Conservation (phyloP, 2,113 vertebrate genomes). For the Phoenicopterus ruber region DNA sequence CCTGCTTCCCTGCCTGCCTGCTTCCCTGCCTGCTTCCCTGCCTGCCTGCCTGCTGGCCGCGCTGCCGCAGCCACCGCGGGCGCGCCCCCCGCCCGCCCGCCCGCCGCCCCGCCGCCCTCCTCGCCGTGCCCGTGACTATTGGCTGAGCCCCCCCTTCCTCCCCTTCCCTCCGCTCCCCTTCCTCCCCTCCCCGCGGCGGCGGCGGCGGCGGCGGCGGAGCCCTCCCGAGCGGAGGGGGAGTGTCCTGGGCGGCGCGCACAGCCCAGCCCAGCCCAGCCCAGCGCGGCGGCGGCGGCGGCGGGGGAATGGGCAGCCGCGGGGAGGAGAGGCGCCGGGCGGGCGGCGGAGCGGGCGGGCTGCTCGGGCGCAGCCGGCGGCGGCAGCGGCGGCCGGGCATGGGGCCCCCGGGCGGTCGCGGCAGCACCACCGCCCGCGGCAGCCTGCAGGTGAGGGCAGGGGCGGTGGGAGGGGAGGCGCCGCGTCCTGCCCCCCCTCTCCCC, state of each 20-base stretch:
- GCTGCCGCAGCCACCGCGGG: not conserved
- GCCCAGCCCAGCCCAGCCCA: not conserved
- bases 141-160: not conserved
- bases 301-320: constrained; percentile 60
- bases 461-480: not conserved
- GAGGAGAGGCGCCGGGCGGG: constrained; percentile 24
- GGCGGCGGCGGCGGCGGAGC: not conserved
- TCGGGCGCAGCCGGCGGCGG: constrained; percentile 19
- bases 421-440: constrained; percentile 16
- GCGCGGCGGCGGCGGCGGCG: not conserved
- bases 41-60: too few species aligned
- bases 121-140: constrained; percentile 11
- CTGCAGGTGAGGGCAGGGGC: constrained; percentile 66
- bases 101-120: not conserved
- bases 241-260: constrained; percentile 48
- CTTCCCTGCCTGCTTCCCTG: too few species aligned
- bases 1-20: too few species aligned
- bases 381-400: constrained; percentile 71
- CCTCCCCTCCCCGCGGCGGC: not conserved
- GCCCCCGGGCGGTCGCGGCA: constrained; percentile 42
- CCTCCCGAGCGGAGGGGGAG: constrained; percentile 48
- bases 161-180: not conserved
- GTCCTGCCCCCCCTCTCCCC: not conserved
- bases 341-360: constrained; percentile 46
- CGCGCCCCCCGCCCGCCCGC: not conserved